Evolutionary conservation across 2,113 vertebrate genomes (phyloP).

Genomic region (Camelus bactrianus): DNA sequence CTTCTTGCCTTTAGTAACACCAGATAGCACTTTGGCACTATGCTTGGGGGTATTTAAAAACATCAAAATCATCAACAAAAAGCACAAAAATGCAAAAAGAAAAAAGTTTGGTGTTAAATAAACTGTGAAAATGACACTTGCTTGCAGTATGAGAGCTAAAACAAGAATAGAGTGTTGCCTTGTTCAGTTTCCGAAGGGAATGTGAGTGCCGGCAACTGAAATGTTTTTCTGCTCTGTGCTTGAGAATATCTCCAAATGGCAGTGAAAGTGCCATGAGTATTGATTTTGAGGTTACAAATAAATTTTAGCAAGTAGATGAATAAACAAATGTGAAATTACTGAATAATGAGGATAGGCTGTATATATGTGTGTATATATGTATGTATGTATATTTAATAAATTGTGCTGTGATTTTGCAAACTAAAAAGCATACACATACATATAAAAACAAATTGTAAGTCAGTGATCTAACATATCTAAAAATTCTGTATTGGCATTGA

Average conservation of each 20-base stretch:
- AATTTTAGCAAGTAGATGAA: not conserved
- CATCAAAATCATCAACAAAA: not conserved
- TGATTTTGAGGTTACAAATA: not conserved
- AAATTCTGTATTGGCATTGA: not conserved
- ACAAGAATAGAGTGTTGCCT: not conserved
- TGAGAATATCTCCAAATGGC: not conserved
- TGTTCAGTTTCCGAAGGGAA: not conserved
- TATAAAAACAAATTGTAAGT: not conserved
- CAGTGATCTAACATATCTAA: not conserved
- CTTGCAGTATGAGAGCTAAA: not conserved
- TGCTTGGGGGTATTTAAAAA: not conserved
- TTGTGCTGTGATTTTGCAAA: not conserved
- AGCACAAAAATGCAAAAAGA: not conserved
- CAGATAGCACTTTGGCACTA: not conserved
- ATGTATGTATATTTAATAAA: not conserved
- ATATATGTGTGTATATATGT: not conserved
- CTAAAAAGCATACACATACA: not conserved
- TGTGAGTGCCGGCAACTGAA: not conserved
- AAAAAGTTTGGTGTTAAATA: not conserved
- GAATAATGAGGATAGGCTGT: not conserved
- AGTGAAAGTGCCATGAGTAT: not conserved
- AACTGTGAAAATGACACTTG: not conserved
- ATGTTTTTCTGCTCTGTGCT: not conserved
- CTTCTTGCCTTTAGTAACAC: not conserved
- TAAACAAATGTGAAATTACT: not conserved